Evolutionary conservation across 2,797 vertebrate species (phyloP).

Genomic region (Spondyliosoma cantharus): DNA sequence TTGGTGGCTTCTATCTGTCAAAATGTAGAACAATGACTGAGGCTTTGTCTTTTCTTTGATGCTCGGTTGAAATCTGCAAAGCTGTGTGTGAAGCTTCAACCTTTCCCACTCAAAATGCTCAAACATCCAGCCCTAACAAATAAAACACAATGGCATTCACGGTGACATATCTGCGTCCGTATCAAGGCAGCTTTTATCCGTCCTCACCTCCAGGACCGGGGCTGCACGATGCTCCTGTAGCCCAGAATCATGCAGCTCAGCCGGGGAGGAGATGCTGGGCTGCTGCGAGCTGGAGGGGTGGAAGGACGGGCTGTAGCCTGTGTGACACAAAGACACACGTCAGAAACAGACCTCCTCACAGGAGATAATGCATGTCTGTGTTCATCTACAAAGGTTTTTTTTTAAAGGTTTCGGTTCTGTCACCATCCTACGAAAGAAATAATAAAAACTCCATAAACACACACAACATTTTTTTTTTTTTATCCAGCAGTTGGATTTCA

Average conservation of each 20-base stretch:
- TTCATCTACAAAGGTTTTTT: no score
- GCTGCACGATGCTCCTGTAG: conserved; percentile 49
- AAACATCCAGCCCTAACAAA: not conserved
- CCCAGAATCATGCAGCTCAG: conserved; percentile 38
- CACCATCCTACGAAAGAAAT: no score
- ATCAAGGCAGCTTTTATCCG: not conserved
- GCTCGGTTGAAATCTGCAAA: not conserved
- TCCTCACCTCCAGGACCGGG: conserved; percentile 62
- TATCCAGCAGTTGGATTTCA: not conserved
- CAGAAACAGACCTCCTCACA: conserved; percentile 23
- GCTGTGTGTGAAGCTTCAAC: not conserved
- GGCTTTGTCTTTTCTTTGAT: not conserved
- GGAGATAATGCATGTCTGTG: not conserved
- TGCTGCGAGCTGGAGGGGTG: conserved; percentile 39
- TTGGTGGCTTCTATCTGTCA: no score
- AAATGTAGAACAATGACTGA: not conserved
- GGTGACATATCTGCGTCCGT: not conserved
- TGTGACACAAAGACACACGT: conserved; percentile 36
- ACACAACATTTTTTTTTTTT: not conserved
- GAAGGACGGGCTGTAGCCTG: conserved; percentile 70
- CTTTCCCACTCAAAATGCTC: not conserved
- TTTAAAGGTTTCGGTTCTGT: no score
- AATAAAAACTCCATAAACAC: not conserved
- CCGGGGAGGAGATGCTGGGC: conserved; percentile 34
- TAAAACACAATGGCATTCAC: not conserved